Base-by-base conservation (phyloP, 2,888 invertebrate genomes). In the Brachynemurus nebulosus region DNA sequence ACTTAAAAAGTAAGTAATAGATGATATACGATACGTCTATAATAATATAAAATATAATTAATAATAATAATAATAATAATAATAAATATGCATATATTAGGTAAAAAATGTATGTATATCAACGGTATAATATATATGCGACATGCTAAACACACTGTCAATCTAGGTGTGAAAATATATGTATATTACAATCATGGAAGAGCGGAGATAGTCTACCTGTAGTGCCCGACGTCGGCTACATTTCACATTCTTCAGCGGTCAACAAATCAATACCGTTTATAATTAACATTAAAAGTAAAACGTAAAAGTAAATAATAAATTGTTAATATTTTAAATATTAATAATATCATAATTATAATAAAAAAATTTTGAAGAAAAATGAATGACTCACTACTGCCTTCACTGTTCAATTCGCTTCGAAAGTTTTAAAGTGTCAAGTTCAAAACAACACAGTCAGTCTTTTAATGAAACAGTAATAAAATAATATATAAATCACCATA, bases 81-180 rank as follows among this genome's bases (percentile, higher is more conserved):
- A 40, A 37, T 17, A 40, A n/a, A 27, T 42, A 34, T 33, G 42
- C 42, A 42, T 33, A 33, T 14, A 14, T n/a, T 33, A 33, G 33
- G 33, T 33, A n/a, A n/a, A n/a, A 30, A 30, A 37, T 36, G 36
- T 44, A 44, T 37, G 37, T 44, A 37, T 38, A 44, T 44, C 37
- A 38, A 44, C 30, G 38, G 27, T 42, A 34, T 42, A 42, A 42
- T 42, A 42, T 34, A 27, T 19, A 39, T 38, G 43, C 37, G 23
- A 37, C 43, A 44, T 44, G 43, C 43, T 38, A 44, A 44, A 44
- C 43, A 44, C 43, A 44, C 43, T 44, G 19, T 44, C 43, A 44
- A 44, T 44, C 43, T 44, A 44, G 43, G 43, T 44, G 43, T 44
- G 43, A 44, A 25, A 44, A 21, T 20, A 38, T 39, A 39, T 36